Evolutionary conservation across 2,113 vertebrate genomes (phyloP).

Genomic region (Vulpes lagopus): DNA sequence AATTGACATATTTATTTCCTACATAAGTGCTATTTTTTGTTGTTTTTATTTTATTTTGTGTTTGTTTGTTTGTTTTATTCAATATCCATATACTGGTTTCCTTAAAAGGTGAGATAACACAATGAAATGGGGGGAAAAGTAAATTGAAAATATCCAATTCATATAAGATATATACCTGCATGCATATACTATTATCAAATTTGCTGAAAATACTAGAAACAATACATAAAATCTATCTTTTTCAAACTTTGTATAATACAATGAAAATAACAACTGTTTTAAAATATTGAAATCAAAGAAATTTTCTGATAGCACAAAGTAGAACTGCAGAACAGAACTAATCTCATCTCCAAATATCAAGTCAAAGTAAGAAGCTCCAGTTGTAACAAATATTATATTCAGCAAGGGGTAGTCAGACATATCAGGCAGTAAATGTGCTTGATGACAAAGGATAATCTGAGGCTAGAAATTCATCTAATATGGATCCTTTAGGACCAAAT

Average conservation of each 20-base stretch:
- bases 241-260: background rate
- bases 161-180: background rate
- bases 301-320: background rate
- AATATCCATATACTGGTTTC: background rate
- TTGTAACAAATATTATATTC: background rate
- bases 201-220: background rate
- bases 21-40: background rate
- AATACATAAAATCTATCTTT: background rate
- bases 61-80: background rate
- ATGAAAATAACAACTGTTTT: background rate
- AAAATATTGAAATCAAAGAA: background rate
- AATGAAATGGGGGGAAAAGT: background rate
- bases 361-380: background rate
- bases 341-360: conserved; percentile 37
- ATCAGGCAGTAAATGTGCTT: background rate
- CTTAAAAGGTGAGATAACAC: background rate
- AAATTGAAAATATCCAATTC: background rate
- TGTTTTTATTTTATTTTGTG: background rate
- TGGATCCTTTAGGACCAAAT: conserved; percentile 16
- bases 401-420: background rate
- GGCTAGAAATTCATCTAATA: background rate
- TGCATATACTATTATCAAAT: background rate
- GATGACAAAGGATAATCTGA: conserved; percentile 12
- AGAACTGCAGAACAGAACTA: background rate
- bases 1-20: background rate